These are phyloP conservation scores for Cyclophora albipunctata DNA, from an alignment of 2,888 invertebrate genomes.

Conservation along the genomic window DNA sequence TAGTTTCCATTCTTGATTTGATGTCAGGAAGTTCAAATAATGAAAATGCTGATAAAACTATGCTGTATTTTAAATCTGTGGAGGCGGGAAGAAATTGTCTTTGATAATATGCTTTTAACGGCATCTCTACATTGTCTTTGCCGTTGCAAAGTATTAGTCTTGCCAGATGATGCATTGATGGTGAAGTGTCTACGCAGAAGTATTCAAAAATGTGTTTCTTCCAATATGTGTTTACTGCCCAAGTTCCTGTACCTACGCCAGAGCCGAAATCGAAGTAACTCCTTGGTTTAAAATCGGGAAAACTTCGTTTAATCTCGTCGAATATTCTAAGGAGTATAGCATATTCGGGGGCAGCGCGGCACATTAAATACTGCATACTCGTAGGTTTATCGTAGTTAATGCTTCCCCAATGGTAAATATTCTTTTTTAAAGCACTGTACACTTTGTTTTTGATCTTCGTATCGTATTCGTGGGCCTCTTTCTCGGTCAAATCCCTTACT, in stretches of 20 bases:
- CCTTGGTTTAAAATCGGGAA: slow-evolving; percentile 81
- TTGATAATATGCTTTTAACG: slow-evolving; percentile 79
- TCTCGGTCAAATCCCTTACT: slow-evolving; percentile 32
- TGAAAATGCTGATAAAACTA: slow-evolving; percentile 87
- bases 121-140: slow-evolving; percentile 75
- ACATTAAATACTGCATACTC: slow-evolving; percentile 81
- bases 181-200: slow-evolving; percentile 88
- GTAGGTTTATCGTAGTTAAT: slow-evolving; percentile 80
- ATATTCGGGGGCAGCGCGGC: slow-evolving; percentile 84
- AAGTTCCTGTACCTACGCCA: slow-evolving; percentile 89
- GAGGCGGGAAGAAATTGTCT: slow-evolving; percentile 87
- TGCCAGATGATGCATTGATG: slow-evolving; percentile 88
- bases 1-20: slow-evolving; percentile 78
- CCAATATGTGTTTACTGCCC: slow-evolving; percentile 89
- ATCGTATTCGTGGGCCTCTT: slow-evolving; percentile 54
- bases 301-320: slow-evolving; percentile 79
- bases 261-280: slow-evolving; percentile 94
- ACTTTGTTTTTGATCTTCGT: slow-evolving; percentile 71
- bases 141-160: slow-evolving; percentile 81
- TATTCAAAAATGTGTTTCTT: slow-evolving; percentile 83
- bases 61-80: slow-evolving; percentile 78
- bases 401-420: slow-evolving; percentile 83
- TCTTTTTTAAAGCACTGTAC: slow-evolving; percentile 72
- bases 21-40: slow-evolving; percentile 85
- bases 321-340: slow-evolving; percentile 81